A percentile compares a stretch with the other conserved stretches of the same genome.
phyloP scores from a whole-genome alignment of 2,888 invertebrate genomes.

The Scelioninae gen. 1 region DNA sequence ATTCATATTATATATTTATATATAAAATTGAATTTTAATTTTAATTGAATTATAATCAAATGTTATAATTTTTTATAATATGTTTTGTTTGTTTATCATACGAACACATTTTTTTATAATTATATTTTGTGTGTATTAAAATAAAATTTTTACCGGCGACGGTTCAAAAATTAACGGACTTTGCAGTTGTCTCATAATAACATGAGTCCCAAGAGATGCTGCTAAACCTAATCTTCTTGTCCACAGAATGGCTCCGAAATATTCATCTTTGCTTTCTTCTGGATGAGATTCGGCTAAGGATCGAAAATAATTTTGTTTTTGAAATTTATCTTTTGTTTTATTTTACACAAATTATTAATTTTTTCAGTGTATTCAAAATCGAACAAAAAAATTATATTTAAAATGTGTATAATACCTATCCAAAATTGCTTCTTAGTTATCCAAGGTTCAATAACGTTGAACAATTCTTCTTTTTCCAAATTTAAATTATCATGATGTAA shows the following conservation, averaged over 20 bases:
- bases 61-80: neutral
- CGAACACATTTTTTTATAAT: constrained; percentile 3
- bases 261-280: constrained; percentile 79
- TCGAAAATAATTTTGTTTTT: constrained; percentile 1
- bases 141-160: constrained; percentile 86
- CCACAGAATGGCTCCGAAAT: constrained; percentile 88
- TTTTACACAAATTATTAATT: neutral
- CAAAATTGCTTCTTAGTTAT: constrained; percentile 81
- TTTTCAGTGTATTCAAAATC: neutral
- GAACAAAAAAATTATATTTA: neutral
- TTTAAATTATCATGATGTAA: constrained; percentile 77
- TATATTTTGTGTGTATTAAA: neutral
- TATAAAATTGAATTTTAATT: constrained; percentile 2
- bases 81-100: too few species aligned
- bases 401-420: constrained; percentile 81
- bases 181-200: constrained; percentile 89
- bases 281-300: constrained; percentile 81
- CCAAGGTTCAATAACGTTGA: constrained; percentile 75
- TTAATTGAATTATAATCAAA: neutral
- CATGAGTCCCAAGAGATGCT: constrained; percentile 89
- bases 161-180: constrained; percentile 87
- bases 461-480: constrained; percentile 75
- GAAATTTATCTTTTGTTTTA: too few species aligned
- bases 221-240: constrained; percentile 90
- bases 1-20: neutral